Conservation (phyloP, 1,140 invertebrate species). For the Pentalonia nigronervosa region DNA sequence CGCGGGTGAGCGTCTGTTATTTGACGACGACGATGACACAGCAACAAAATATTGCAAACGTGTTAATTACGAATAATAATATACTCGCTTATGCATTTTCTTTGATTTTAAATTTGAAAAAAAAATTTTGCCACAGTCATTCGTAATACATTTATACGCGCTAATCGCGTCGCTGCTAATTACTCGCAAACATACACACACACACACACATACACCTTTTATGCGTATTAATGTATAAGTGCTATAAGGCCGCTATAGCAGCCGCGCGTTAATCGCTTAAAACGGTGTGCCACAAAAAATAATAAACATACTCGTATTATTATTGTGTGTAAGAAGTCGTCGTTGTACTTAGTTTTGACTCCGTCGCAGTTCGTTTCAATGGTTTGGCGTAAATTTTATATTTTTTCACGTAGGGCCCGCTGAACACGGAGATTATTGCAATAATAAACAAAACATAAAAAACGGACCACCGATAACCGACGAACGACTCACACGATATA, state of each 20-base stretch:
- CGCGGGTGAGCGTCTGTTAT: background rate
- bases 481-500: background rate
- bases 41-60: background rate
- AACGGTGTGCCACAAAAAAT: background rate
- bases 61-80: background rate
- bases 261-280: background rate
- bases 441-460: background rate
- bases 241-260: background rate
- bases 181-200: background rate
- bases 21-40: background rate
- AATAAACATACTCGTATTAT: no score
- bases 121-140: conserved; percentile 4
- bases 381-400: background rate
- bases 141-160: background rate
- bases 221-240: background rate
- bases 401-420: background rate
- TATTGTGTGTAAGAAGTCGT: background rate
- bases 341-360: background rate
- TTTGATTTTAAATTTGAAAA: background rate
- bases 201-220: background rate
- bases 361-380: background rate
- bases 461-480: background rate
- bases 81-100: background rate
- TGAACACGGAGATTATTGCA: background rate
- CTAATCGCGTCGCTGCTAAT: background rate